A percentile compares a stretch with the other conserved stretches of the same genome.
These are phyloP conservation scores for Calidris pugnax DNA, from an alignment of 2,113 vertebrate genomes.

Conservation along the genomic window DNA sequence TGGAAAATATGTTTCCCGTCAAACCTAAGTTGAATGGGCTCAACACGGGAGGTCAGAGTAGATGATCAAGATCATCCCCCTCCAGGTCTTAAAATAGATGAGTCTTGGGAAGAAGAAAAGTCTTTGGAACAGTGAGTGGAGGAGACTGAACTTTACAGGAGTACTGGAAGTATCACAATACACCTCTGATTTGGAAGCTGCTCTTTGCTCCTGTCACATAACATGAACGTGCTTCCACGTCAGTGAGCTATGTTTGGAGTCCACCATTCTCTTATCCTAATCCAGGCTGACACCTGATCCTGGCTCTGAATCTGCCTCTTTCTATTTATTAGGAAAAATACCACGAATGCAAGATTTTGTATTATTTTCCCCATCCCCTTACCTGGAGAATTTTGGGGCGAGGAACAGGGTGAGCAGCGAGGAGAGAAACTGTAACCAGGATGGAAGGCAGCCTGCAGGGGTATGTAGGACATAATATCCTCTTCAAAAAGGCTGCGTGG, in stretches of 20 bases:
- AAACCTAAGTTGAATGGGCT: background rate
- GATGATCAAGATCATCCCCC: background rate
- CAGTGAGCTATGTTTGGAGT: background rate
- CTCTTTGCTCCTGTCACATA: background rate
- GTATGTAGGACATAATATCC: conserved; percentile 95
- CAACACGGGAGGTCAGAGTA: background rate
- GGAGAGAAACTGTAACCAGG: conserved; percentile 93
- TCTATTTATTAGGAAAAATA: background rate
- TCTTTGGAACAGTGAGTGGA: background rate
- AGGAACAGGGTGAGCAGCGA: conserved; percentile 93
- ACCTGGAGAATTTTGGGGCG: conserved; percentile 98
- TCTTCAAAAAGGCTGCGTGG: conserved; percentile 92
- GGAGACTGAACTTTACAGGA: background rate
- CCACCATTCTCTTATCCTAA: background rate
- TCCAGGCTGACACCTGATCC: background rate
- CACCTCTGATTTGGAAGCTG: background rate
- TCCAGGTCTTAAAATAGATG: background rate
- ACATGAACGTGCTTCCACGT: background rate
- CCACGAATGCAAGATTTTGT: background rate
- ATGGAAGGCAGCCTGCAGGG: conserved; percentile 87
- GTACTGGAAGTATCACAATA: background rate
- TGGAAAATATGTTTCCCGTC: conserved; percentile 20
- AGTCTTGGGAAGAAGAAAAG: background rate
- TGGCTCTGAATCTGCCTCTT: background rate
- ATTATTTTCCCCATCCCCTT: background rate